Evolutionary conservation across 2,888 invertebrate species (phyloP).

Genomic region (Neelides folsomi): DNA sequence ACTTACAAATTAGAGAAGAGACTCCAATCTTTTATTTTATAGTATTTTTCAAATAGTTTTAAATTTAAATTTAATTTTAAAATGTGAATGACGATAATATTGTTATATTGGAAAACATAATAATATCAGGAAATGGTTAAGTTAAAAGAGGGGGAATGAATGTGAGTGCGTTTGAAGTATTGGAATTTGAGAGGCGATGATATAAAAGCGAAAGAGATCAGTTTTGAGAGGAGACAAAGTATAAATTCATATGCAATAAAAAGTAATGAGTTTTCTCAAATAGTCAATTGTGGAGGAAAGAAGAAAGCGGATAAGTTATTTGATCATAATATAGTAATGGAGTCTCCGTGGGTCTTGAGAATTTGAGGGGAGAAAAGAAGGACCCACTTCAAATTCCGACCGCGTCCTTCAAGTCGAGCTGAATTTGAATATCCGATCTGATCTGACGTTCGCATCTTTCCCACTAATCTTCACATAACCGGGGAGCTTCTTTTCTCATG

Average conservation of each 20-base stretch:
- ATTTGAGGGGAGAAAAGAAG: slow-evolving; percentile 7
- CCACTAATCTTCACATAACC: slow-evolving; percentile 22
- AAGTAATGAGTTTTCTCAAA: neutral
- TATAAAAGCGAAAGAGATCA: neutral
- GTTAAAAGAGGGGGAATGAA: neutral
- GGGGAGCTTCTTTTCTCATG: slow-evolving; percentile 11
- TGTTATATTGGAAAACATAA: too few species aligned
- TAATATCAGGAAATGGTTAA: too few species aligned
- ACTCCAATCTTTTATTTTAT: too few species aligned
- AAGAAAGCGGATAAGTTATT: slow-evolving; percentile 6
- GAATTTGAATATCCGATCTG: slow-evolving; percentile 25
- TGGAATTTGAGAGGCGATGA: neutral
- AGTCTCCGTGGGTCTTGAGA: slow-evolving; percentile 3
- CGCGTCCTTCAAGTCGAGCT: slow-evolving; percentile 11
- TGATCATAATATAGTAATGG: slow-evolving; percentile 4
- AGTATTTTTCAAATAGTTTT: too few species aligned
- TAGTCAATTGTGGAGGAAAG: neutral
- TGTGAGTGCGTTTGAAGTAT: neutral
- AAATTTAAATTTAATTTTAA: too few species aligned
- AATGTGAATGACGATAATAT: too few species aligned
- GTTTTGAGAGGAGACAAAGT: neutral
- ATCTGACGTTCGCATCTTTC: slow-evolving; percentile 21
- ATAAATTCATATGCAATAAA: slow-evolving; percentile 3
- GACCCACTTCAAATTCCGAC: slow-evolving; percentile 8
- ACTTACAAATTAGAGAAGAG: too few species aligned